phyloP scores from a whole-genome alignment of 2,113 vertebrate genomes.

The Lethenteron reissneri region DNA sequence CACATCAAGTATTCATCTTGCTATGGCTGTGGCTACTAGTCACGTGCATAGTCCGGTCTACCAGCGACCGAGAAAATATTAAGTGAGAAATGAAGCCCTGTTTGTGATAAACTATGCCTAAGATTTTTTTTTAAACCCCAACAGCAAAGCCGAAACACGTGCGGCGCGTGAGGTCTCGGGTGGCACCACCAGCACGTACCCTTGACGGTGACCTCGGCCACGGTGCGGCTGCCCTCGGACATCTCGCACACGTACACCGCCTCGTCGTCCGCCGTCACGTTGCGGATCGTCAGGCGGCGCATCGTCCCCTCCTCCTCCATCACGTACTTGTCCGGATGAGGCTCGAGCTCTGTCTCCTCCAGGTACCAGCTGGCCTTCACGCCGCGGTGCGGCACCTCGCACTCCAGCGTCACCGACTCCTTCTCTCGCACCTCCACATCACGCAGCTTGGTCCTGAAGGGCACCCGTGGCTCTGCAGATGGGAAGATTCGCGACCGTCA shows the following conservation, averaged over 20 bases:
- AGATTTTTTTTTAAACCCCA: too few species aligned
- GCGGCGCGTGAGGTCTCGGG: too few species aligned
- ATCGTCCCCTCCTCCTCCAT: conserved; percentile 55
- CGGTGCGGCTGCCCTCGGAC: conserved; percentile 76
- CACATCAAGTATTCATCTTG: too few species aligned
- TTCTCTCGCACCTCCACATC: conserved; percentile 77
- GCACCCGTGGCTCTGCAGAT: conserved; percentile 45
- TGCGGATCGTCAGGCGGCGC: conserved; percentile 56
- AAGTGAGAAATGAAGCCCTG: too few species aligned
- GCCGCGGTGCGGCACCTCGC: conserved; percentile 42
- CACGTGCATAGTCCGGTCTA: too few species aligned
- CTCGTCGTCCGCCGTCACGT: conserved; percentile 65
- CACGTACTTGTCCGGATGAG: conserved; percentile 40
- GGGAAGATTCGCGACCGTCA: too few species aligned
- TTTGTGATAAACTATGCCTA: too few species aligned
- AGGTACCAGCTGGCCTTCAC: conserved; percentile 64
- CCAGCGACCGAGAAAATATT: too few species aligned
- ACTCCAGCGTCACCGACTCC: conserved; percentile 47
- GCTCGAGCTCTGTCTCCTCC: conserved; percentile 59
- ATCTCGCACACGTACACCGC: conserved; percentile 92
- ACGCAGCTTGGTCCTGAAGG: conserved; percentile 54
- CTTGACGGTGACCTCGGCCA: conserved; percentile 68
- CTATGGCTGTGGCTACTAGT: too few species aligned
- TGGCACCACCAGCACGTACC: conserved; percentile 22
- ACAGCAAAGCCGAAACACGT: too few species aligned